Evolutionary conservation across 2,888 invertebrate genomes (phyloP), one percentile per base, ranked within the genome.

Genomic region (Dasysyrphus albostriatus): DNA sequence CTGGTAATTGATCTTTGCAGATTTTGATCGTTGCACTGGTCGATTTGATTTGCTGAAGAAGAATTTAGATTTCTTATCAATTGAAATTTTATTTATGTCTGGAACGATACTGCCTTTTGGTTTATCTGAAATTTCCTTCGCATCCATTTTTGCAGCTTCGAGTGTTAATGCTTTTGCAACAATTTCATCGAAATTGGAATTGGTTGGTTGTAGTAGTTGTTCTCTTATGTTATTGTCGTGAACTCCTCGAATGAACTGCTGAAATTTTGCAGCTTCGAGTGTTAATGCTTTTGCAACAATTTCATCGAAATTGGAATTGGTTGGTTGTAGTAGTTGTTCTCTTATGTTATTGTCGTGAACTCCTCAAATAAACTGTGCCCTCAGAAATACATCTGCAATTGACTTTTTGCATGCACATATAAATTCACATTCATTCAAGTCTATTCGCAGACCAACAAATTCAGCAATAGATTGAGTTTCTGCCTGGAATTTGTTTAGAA

Each of bases 251-350:
- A 70, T 42, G 54, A 70, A 70, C 12, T 70, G 70, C 2, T n/a
- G n/a, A n/a, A n/a, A n/a, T 78, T 49, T 81, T 2, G 81, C 77
- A 0, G 85, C 77, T 34, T 87, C 85, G 2, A 82, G 67, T 19
- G 70, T 24, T 12, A 78, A n/a, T 24, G 85, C 78, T 6, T 72
- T 58, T 34, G 44, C 19, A 29, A 56, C 51, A 12, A 24, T 51
- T 51, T 51, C 51, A 6, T 51, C 51, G 51, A 51, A 24, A 0
- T 51, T 51, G 12, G 24, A 51, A 51, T 1, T 24, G 7, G 12
- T 51, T 51, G 51, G 24, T 51, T 51, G 51, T 12, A 51, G 51
- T 0, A 24, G 24, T 1, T 24, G 49, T 2, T 49, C 49, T 24
- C 51, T 24, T 0, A 6, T 51, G 12, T 0, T 51, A 24, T 0